phyloP scores from a whole-genome alignment of 2,888 invertebrate species.

The Elmis aenea region DNA sequence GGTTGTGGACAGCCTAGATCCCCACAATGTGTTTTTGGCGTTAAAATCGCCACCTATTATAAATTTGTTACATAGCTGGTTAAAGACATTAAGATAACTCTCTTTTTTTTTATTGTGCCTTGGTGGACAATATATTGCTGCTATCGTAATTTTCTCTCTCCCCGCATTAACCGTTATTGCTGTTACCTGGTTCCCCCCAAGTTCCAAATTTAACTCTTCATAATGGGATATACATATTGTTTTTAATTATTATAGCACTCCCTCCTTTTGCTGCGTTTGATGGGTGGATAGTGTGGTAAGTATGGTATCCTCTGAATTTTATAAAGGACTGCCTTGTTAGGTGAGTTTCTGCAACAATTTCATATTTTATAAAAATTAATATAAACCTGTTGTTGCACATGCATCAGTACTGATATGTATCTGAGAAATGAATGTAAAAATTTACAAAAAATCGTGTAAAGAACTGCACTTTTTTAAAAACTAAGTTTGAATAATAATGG shows the following conservation, averaged over 20 bases:
- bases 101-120: constrained; percentile 21
- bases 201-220: constrained; percentile 12
- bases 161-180: constrained; percentile 6
- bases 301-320: constrained; percentile 12
- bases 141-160: constrained; percentile 3
- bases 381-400: too few species aligned
- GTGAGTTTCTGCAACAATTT: too few species aligned
- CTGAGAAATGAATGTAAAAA: too few species aligned
- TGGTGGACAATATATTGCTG: constrained; percentile 24
- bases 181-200: constrained; percentile 9
- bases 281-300: constrained; percentile 13
- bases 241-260: constrained; percentile 15
- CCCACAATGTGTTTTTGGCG: constrained; percentile 23
- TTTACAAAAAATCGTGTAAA: too few species aligned
- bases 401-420: too few species aligned
- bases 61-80: constrained; percentile 17
- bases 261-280: constrained; percentile 14
- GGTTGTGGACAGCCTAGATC: constrained; percentile 19
- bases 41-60: constrained; percentile 24
- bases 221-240: constrained; percentile 12
- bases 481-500: too few species aligned
- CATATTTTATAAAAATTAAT: too few species aligned
- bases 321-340: constrained; percentile 13
- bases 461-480: too few species aligned
- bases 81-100: constrained; percentile 16